phyloP scores from a whole-genome alignment of 2,113 vertebrate species.

The Pseudopodoces humilis region DNA sequence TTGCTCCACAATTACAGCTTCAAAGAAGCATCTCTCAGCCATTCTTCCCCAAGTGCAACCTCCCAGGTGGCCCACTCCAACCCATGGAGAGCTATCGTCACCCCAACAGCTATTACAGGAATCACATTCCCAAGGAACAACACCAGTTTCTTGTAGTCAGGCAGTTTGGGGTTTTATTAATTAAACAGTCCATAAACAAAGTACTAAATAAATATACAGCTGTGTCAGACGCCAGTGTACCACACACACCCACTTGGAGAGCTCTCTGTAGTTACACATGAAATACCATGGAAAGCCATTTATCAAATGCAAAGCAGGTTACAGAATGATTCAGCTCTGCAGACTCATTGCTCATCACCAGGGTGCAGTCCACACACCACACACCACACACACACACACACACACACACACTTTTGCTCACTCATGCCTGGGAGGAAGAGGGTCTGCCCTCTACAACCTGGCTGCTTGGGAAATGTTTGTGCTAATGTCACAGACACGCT shows the following conservation, averaged over 20 bases:
- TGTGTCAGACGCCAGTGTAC: background rate
- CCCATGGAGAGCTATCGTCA: background rate
- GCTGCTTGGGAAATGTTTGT: background rate
- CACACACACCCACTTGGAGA: background rate
- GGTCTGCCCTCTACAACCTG: background rate
- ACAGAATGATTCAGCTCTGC: constrained; percentile 23
- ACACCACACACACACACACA: too few relatives aligned
- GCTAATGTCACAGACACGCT: background rate
- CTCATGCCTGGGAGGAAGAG: background rate
- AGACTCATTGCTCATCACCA: background rate
- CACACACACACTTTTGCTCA: accelerated
- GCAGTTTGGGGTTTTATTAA: constrained; percentile 39
- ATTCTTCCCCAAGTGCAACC: background rate
- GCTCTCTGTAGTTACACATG: background rate
- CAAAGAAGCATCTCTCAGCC: background rate
- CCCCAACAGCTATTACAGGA: background rate
- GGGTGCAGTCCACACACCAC: background rate
- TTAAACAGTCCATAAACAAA: constrained; percentile 51
- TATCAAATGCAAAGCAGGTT: constrained; percentile 10
- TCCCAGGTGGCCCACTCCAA: background rate
- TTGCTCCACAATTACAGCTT: background rate
- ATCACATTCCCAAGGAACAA: background rate
- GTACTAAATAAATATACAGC: constrained; percentile 55
- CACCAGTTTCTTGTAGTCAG: background rate
- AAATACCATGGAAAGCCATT: constrained; percentile 3